Conservation (phyloP, 2,113 vertebrate genomes). For the Thinocorus orbignyianus region DNA sequence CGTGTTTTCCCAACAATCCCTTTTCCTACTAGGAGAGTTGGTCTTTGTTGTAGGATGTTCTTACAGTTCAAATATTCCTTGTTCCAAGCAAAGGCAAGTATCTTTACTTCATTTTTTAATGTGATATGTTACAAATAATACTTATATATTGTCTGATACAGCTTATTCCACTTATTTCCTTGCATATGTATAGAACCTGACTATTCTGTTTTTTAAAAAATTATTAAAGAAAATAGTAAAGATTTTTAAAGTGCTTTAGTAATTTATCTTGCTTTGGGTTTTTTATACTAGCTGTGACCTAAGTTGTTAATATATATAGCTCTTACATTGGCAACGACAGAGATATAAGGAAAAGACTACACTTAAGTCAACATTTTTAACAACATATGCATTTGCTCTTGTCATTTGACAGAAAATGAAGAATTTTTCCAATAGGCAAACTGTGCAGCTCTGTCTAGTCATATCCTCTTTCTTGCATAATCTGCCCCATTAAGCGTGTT, state of each 20-base stretch:
- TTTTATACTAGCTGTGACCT: neutral
- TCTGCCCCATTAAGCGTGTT: neutral
- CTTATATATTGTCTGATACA: neutral
- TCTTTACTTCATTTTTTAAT: neutral
- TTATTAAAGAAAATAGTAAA: neutral
- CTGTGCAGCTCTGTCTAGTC: neutral
- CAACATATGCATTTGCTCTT: neutral
- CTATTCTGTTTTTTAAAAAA: neutral
- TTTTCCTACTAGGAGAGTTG: neutral
- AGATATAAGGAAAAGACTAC: neutral
- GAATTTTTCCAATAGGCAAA: neutral
- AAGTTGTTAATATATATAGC: neutral
- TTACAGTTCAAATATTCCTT: neutral
- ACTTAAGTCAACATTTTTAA: neutral
- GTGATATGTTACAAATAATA: neutral
- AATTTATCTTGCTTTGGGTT: neutral
- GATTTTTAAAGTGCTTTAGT: neutral
- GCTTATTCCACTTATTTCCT: neutral
- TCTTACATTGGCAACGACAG: neutral
- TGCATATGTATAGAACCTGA: neutral
- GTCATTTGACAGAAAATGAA: neutral
- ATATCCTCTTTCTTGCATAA: neutral
- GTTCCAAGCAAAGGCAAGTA: neutral
- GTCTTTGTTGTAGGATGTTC: neutral
- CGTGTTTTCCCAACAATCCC: neutral